Percentiles rank a stretch among this genome's conserved stretches.
Evolutionary conservation across 2,797 vertebrate species (phyloP).

Genomic region (Eospalax fontanierii): DNA sequence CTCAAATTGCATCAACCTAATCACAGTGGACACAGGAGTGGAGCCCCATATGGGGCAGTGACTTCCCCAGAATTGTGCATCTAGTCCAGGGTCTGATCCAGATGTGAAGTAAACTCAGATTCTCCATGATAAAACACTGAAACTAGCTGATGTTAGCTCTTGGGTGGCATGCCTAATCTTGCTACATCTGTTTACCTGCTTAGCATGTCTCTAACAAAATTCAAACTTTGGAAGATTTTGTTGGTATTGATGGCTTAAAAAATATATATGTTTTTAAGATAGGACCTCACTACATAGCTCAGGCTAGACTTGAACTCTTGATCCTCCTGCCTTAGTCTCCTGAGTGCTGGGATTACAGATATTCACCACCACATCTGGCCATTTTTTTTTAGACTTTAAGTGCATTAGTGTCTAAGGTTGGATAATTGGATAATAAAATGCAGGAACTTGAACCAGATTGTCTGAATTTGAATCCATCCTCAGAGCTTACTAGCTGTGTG

Average conservation of each 20-base stretch:
- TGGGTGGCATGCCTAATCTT: not conserved
- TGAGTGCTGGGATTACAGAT: too few species aligned
- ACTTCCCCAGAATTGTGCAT: not conserved
- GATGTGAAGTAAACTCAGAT: not conserved
- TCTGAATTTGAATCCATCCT: not conserved
- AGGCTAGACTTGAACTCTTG: too few species aligned
- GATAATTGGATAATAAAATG: not conserved
- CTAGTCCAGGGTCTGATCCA: not conserved
- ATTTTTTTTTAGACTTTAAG: not conserved
- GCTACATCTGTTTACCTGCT: not conserved
- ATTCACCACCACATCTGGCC: too few species aligned
- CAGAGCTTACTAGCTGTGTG: not conserved
- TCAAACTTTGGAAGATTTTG: not conserved
- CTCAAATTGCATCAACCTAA: not conserved
- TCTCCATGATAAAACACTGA: not conserved
- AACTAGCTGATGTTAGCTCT: not conserved
- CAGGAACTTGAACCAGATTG: not conserved
- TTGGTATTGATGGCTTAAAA: not conserved
- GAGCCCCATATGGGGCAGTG: not conserved
- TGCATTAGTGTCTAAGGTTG: not conserved
- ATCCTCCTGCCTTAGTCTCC: too few species aligned
- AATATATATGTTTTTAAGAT: not conserved
- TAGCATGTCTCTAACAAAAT: not conserved
- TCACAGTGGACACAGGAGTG: not conserved
- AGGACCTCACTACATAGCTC: not conserved